Conservation (phyloP, 2,888 invertebrate genomes). For the Cheiracanthium punctorium region DNA sequence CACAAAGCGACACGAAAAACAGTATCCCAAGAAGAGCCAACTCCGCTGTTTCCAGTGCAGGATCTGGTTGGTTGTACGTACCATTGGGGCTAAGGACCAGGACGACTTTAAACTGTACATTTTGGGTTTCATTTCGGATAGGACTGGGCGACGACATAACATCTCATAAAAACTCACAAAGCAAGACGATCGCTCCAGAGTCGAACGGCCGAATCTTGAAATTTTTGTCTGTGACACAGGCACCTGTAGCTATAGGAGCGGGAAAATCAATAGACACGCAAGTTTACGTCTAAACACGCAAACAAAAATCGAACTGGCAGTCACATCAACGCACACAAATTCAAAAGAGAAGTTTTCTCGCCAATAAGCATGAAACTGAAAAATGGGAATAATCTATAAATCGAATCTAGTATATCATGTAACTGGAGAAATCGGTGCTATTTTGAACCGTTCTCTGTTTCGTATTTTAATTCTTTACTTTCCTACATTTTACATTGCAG, state of each 20-base stretch:
- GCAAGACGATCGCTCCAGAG: neutral
- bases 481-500: no score
- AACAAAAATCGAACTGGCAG: neutral
- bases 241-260: constrained; percentile 33
- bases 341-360: no score
- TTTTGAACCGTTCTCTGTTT: no score
- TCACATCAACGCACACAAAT: no score
- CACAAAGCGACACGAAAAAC: constrained; percentile 71
- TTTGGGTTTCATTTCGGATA: constrained; percentile 17
- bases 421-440: no score
- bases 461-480: no score
- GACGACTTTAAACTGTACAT: constrained; percentile 34
- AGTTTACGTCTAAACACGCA: neutral
- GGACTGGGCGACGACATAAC: neutral
- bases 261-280: neutral
- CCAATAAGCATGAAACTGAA: no score
- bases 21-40: constrained; percentile 71
- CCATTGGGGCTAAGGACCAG: constrained; percentile 37
- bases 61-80: constrained; percentile 19
- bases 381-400: no score
- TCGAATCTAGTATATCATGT: no score
- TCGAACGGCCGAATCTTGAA: neutral
- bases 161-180: neutral
- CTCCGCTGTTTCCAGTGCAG: constrained; percentile 20
- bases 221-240: constrained; percentile 4